Evolutionary conservation across 2,888 invertebrate genomes (phyloP).

Genomic region (Brachypterus glaber): DNA sequence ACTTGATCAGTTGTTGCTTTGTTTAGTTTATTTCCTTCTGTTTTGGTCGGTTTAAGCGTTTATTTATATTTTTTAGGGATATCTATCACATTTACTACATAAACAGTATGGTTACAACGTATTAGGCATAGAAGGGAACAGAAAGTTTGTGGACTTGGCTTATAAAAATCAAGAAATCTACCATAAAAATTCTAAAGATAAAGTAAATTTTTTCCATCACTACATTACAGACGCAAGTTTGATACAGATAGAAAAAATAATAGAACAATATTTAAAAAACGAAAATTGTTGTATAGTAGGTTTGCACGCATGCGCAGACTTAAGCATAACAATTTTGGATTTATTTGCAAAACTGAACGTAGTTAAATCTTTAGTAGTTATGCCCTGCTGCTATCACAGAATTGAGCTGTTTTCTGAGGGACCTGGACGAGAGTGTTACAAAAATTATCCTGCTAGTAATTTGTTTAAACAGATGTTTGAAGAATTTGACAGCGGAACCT

Average conservation of each 20-base stretch:
- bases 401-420: slow-evolving; percentile 36
- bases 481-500: slow-evolving; percentile 35
- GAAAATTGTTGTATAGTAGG: slow-evolving; percentile 47
- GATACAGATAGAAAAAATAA: slow-evolving; percentile 31
- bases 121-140: slow-evolving; percentile 58
- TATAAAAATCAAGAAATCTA: slow-evolving; percentile 47
- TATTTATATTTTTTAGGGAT: slow-evolving; percentile 49
- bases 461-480: slow-evolving; percentile 40
- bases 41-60: slow-evolving; percentile 6
- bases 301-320: slow-evolving; percentile 70
- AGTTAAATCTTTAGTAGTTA: slow-evolving; percentile 51
- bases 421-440: slow-evolving; percentile 39
- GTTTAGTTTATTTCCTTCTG: too few relatives aligned
- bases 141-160: slow-evolving; percentile 48
- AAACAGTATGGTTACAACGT: slow-evolving; percentile 50
- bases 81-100: slow-evolving; percentile 58
- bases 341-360: slow-evolving; percentile 51
- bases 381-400: slow-evolving; percentile 77
- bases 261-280: slow-evolving; percentile 11
- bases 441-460: slow-evolving; percentile 58
- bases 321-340: slow-evolving; percentile 57
- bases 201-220: slow-evolving; percentile 51
- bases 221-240: slow-evolving; percentile 47
- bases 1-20: too few relatives aligned
- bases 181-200: slow-evolving; percentile 43